Evolutionary conservation across 2,888 invertebrate genomes (phyloP), one percentile per base, ranked within the genome.

Genomic region (Pharmacophagus antenor): DNA sequence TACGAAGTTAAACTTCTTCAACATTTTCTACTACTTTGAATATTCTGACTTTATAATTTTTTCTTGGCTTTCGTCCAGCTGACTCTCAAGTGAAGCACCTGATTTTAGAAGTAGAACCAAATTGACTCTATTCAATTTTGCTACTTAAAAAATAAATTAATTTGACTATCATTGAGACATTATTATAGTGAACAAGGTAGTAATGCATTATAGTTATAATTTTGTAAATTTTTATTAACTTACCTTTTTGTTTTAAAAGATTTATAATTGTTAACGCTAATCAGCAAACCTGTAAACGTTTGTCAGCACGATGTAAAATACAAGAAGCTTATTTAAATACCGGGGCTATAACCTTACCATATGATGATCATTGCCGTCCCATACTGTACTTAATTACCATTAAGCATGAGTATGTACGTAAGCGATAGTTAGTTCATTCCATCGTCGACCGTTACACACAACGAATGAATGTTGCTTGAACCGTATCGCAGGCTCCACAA

Each of bases 401-500:
- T 50, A 21, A 31, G 20, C 31, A 37, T 42, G 15, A 1, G 17
- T 41, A n/a, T 6, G 41, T 22, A 47, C 7, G 23, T 22, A 22
- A 46, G 50, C 22, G 49, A 58, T 64, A 56, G 50, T 54, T 62
- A 56, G 55, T 61, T 58, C 20, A 58, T 57, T 57, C 56, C 25
- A 52, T 44, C 46, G 53, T 31, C 27, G 52, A 64, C 66, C 65
- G 65, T 64, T 65, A 65, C 48, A 46, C 51, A 64, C 66, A 66
- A 66, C 72, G 71, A 72, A 71, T 73, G 70, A 67, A 64, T 64
- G 64, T 65, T 50, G 65, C 63, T 61, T 69, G 68, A 67, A 69
- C 68, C 67, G 73, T 75, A 76, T 77, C 76, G 75, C 76, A 79
- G 76, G 80, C 72, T 76, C 77, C 67, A 76, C 70, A 74, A 68